Conservation (phyloP, 2,888 invertebrate genomes). For the Leptopilina myrica region DNA sequence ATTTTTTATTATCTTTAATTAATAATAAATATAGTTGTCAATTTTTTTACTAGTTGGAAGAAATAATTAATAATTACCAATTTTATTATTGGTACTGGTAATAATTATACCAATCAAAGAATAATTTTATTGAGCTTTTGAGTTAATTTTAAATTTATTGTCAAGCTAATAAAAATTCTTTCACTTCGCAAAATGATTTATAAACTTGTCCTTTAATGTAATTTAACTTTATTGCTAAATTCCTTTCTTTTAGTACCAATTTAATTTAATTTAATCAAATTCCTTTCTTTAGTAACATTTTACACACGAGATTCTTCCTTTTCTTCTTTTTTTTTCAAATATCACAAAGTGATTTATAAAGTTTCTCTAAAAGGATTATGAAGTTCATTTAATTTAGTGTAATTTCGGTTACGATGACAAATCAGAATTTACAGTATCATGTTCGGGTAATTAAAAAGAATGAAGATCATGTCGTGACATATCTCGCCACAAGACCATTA, state of each 20-base stretch:
- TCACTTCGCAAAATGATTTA: background rate
- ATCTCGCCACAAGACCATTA: slow-evolving; percentile 22
- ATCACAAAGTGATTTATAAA: background rate
- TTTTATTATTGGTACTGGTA: too few relatives aligned
- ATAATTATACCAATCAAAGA: too few relatives aligned
- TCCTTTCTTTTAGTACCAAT: background rate
- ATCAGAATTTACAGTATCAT: slow-evolving; percentile 17
- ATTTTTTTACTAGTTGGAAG: too few relatives aligned
- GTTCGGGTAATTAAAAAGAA: slow-evolving; percentile 7
- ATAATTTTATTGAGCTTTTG: too few relatives aligned
- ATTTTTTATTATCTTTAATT: too few relatives aligned
- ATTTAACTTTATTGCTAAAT: background rate
- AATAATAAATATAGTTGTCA: too few relatives aligned
- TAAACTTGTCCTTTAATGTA: background rate
- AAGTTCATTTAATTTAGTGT: background rate
- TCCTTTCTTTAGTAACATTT: background rate
- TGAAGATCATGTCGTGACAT: background rate
- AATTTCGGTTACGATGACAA: background rate
- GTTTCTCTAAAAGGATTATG: background rate
- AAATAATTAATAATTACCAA: too few relatives aligned
- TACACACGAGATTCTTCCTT: background rate
- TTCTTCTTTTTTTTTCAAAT: background rate
- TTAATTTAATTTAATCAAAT: background rate
- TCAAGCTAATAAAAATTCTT: too few relatives aligned
- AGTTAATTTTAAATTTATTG: too few relatives aligned